Base-by-base conservation (phyloP, 2,113 vertebrate genomes). In the Neofelis nebulosa region DNA sequence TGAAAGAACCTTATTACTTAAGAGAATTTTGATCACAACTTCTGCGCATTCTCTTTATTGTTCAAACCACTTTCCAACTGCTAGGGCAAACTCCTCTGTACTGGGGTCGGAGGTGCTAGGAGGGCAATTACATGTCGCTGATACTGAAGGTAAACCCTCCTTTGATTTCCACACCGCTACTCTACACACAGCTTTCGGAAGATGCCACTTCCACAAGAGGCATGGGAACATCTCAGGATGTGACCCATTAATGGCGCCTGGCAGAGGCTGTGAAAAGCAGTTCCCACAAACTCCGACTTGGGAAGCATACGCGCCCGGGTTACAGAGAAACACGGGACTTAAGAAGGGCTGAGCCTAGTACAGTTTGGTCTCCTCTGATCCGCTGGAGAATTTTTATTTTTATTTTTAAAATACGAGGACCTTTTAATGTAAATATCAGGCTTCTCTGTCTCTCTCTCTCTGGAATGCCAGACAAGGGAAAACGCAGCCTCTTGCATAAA, bases 391-490 rank as follows among this genome's bases (percentile, higher is more conserved):
- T 36, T 89, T 52, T 82, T 57, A 85, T 48, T 84, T 88, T 84
- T 33, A 61, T 90, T 96, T 95, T 91, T 55, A 82, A 97, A 95
- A 88, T 78, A 92, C 18, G 13, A 92, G 65, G 85, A 92, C 83
- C 73, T 97, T 95, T 90, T 71, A 55, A 92, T 94, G 94, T 84
- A 97, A 96, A 78, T 91, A 97, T n/a, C 80, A 91, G 61, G 23
- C 74, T n/a, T 45, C 45, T 12, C 41, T 45, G 1, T 45, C 45
- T 7, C 41, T 12, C 12, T 3, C 1, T 16, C 61, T 93, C 50
- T 31, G 73, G 61, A 91, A 63, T 69, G n/a, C 6, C 68, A 80
- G 87, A 90, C 16, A 66, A 36, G 11, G 12, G 2, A 76, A 55
- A 89, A 29, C 7, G 50, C 21, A 91, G 50, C 12, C 69, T 69